These are phyloP conservation scores for Antechinus flavipes DNA, from an alignment of 2,113 vertebrate species.

Conservation along the genomic window DNA sequence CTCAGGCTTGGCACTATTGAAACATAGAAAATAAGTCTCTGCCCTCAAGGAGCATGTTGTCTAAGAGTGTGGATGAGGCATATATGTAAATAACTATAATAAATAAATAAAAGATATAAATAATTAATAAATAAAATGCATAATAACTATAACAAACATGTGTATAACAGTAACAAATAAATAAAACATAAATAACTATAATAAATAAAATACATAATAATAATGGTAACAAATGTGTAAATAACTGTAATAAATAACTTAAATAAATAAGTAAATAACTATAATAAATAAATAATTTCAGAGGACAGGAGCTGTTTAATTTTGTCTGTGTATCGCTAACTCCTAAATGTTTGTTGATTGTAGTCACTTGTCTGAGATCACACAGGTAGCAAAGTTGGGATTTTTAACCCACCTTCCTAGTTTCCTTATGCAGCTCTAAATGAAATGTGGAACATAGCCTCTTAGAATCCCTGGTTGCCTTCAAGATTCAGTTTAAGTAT, in stretches of 20 bases:
- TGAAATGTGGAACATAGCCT: not conserved
- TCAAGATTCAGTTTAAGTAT: not conserved
- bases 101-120: no score
- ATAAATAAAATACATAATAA: no score
- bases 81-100: not conserved
- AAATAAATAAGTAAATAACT: not conserved
- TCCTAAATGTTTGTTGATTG: not conserved
- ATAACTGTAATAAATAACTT: no score
- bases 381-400: not conserved
- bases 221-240: no score
- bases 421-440: not conserved
- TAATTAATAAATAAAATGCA: not conserved
- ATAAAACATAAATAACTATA: no score
- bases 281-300: not conserved
- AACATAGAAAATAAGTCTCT: not conserved
- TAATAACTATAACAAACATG: no score
- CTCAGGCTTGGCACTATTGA: not conserved
- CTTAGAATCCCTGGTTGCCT: not conserved
- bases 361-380: not conserved
- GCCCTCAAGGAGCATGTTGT: not conserved
- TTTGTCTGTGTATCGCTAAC: not conserved
- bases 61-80: not conserved
- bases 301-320: not conserved
- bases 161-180: no score
- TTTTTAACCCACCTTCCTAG: not conserved